Conservation (phyloP, 1,140 invertebrate genomes). For the Caenorhabditis elegans region DNA sequence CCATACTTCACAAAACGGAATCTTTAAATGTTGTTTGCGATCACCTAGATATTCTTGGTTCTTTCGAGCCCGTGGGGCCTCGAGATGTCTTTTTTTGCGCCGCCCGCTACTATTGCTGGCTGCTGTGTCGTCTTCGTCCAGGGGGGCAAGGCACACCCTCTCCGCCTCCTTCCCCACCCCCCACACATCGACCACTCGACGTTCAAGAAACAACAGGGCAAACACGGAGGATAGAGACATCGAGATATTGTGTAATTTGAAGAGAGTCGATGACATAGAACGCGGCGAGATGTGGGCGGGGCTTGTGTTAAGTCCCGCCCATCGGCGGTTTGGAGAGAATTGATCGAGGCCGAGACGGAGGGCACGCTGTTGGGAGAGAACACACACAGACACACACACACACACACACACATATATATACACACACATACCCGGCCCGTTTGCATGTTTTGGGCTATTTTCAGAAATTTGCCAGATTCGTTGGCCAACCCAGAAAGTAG, state of each 20-base stretch:
- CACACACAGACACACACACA: conserved; percentile 13
- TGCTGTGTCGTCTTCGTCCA: background rate
- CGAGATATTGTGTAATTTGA: background rate
- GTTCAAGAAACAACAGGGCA: conserved; percentile 7
- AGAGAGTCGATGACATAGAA: background rate
- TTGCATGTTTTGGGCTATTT: conserved; percentile 24
- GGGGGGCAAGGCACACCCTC: background rate
- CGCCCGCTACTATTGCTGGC: background rate
- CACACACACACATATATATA: background rate
- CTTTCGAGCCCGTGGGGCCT: background rate
- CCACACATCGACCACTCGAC: background rate
- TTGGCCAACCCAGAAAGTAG: background rate
- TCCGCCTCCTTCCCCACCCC: background rate
- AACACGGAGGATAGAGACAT: background rate
- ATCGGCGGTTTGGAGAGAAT: conserved; percentile 30
- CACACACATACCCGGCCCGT: conserved; percentile 26
- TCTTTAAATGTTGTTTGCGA: too few relatives aligned
- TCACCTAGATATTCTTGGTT: background rate
- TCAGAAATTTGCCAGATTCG: background rate
- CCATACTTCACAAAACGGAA: too few relatives aligned
- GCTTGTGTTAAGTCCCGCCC: background rate
- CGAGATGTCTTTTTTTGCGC: conserved; percentile 26
- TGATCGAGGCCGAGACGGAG: conserved; percentile 31
- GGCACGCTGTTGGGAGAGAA: conserved; percentile 30
- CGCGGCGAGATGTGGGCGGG: conserved; percentile 6